Conservation (phyloP, 2,797 vertebrate species). For the Cygnus olor region DNA sequence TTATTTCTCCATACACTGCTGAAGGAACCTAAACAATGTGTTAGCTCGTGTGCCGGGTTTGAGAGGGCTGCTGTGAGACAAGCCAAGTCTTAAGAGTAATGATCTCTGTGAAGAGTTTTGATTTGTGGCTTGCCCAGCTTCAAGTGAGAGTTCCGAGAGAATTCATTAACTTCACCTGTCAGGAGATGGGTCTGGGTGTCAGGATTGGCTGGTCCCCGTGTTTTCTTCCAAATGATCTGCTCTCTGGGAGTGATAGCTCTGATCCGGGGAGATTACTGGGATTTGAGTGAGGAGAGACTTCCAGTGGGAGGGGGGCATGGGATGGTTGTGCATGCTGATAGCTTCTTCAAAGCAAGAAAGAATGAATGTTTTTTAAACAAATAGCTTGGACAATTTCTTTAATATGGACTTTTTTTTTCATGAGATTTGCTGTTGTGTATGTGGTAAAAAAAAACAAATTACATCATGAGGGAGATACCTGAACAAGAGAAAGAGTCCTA, state of each 20-base stretch:
- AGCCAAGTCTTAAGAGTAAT: not conserved
- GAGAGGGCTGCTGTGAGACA: not conserved
- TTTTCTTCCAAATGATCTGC: not conserved
- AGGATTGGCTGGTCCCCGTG: not conserved
- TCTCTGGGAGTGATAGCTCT: not conserved
- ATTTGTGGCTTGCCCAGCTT: not conserved
- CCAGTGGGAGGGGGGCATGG: not conserved
- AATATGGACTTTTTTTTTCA: not conserved
- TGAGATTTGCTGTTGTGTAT: not conserved
- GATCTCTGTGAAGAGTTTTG: not conserved
- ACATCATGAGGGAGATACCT: not conserved
- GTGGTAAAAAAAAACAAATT: not conserved
- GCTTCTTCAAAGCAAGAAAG: not conserved
- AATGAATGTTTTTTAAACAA: conserved; percentile 1
- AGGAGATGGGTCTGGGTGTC: not conserved
- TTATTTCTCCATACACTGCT: not conserved
- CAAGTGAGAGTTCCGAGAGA: not conserved
- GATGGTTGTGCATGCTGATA: not conserved
- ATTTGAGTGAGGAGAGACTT: not conserved
- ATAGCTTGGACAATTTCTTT: not conserved
- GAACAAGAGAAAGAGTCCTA: not conserved
- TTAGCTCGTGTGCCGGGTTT: not conserved
- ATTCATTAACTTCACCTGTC: not conserved
- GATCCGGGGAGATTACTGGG: not conserved
- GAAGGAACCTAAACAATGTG: not conserved